Evolutionary conservation across 2,888 invertebrate species (phyloP).

Genomic region (Leptothorax acervorum): DNA sequence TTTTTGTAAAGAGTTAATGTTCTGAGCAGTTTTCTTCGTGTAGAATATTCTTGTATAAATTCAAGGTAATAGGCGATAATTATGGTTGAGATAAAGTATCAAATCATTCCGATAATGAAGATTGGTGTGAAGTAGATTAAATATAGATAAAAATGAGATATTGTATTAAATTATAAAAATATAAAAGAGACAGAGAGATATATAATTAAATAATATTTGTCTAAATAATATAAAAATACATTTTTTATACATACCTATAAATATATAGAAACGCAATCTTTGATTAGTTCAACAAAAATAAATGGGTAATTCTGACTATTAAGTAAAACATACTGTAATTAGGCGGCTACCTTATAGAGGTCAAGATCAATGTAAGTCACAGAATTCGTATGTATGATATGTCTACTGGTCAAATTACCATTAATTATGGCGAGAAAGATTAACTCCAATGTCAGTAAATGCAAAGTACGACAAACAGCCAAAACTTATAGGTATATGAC

Average conservation of each 20-base stretch:
- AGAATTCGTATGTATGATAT: background rate
- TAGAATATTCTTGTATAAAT: background rate
- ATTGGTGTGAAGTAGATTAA: background rate
- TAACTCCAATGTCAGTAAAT: slow-evolving; percentile 46
- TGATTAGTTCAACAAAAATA: background rate
- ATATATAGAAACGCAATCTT: background rate
- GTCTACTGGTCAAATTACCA: slow-evolving; percentile 46
- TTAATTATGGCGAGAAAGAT: slow-evolving; percentile 46
- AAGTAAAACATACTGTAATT: background rate
- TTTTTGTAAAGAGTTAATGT: background rate
- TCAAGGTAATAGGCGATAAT: slow-evolving; percentile 8
- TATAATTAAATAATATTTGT: background rate
- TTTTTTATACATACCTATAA: too few species aligned
- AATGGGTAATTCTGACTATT: background rate
- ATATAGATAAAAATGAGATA: background rate
- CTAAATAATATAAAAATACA: background rate
- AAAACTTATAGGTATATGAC: background rate
- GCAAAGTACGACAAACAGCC: background rate
- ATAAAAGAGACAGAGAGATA: background rate
- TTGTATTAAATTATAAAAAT: background rate
- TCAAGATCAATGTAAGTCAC: slow-evolving; percentile 22
- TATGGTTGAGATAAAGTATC: background rate
- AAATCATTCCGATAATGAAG: background rate
- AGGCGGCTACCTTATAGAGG: background rate
- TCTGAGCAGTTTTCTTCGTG: background rate